Conservation (phyloP, 2,113 vertebrate genomes). For the Tympanuchus pallidicinctus region DNA sequence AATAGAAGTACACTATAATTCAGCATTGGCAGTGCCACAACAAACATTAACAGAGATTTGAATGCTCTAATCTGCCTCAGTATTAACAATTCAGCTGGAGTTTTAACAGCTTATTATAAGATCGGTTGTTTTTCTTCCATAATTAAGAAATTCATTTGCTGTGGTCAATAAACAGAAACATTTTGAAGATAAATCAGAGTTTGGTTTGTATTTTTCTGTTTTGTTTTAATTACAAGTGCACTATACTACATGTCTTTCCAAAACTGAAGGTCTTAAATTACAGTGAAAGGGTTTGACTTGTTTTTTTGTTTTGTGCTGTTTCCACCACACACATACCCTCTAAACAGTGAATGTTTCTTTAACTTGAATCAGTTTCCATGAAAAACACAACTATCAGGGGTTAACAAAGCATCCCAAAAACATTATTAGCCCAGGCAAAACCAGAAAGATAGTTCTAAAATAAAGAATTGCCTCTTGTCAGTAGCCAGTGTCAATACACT, state of each 20-base stretch:
- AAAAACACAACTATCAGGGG: neutral
- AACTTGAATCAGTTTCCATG: neutral
- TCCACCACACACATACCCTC: neutral
- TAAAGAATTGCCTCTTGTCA: neutral
- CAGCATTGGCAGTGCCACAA: neutral
- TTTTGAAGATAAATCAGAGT: neutral
- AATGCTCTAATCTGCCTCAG: neutral
- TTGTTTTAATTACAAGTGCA: neutral
- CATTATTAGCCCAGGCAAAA: neutral
- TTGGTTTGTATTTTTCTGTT: neutral
- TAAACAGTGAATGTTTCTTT: neutral
- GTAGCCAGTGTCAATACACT: neutral
- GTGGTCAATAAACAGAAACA: neutral
- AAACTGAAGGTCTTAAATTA: neutral
- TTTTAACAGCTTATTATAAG: neutral
- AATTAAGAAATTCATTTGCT: neutral
- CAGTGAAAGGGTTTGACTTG: neutral
- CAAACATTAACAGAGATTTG: neutral
- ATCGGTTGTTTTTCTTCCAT: neutral
- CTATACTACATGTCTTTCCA: neutral
- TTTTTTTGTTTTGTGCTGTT: neutral
- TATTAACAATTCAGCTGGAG: neutral
- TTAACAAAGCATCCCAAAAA: neutral
- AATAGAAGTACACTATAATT: neutral
- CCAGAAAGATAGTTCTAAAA: neutral